These are phyloP conservation scores for Ladona fulva DNA, from an alignment of 1,140 invertebrate species.

Conservation along the genomic window DNA sequence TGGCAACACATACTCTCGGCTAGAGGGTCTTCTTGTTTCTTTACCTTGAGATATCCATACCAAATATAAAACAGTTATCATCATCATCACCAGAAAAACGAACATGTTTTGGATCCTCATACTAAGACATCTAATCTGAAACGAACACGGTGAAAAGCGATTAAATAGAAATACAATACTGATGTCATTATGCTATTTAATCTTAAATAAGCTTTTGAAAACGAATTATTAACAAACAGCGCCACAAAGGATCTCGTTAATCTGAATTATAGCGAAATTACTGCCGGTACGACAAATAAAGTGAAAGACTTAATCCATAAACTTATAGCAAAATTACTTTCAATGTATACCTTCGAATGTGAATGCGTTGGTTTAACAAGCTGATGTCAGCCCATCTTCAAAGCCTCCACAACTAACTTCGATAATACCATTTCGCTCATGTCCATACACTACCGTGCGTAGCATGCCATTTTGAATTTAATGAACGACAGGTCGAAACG, in stretches of 20 bases:
- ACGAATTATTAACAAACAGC: no score
- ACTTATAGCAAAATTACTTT: no score
- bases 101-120: background rate
- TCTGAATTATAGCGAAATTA: no score
- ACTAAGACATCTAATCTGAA: background rate
- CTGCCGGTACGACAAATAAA: no score
- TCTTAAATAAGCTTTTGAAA: background rate
- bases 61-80: background rate
- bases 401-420: background rate
- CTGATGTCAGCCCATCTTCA: background rate
- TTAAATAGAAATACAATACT: background rate
- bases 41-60: background rate
- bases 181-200: background rate
- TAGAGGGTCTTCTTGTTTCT: background rate
- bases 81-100: background rate
- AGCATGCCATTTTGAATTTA: background rate
- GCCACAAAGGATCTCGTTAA: no score
- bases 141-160: background rate
- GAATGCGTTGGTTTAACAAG: background rate
- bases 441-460: background rate
- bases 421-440: background rate
- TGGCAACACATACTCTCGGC: background rate
- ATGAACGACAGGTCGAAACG: background rate
- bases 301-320: no score
- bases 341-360: background rate